phyloP scores from a whole-genome alignment of 1,140 invertebrate genomes.

The Branchinecta lindahli region DNA sequence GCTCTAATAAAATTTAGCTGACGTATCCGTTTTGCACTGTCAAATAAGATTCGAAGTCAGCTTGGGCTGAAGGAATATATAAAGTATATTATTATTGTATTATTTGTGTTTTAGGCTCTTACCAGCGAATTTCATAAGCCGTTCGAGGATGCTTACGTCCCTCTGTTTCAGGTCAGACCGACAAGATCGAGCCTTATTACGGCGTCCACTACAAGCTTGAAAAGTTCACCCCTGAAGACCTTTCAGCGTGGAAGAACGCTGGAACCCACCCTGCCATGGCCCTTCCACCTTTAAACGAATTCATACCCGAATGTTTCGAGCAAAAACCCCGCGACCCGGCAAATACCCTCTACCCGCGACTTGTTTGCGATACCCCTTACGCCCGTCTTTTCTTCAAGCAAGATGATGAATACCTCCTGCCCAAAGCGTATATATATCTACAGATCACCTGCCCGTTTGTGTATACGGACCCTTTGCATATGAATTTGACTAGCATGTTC shows the following conservation, averaged over 20 bases:
- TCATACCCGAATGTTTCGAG: constrained; percentile 72
- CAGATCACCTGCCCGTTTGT: constrained; percentile 62
- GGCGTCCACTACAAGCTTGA: constrained; percentile 70
- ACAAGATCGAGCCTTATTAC: constrained; percentile 66
- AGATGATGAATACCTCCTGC: constrained; percentile 77
- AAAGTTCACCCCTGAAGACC: constrained; percentile 42
- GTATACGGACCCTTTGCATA: constrained; percentile 66
- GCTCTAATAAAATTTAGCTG: too few relatives aligned
- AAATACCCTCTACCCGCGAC: constrained; percentile 44
- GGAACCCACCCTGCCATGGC: constrained; percentile 46
- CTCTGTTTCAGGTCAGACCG: constrained; percentile 24
- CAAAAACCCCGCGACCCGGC: constrained; percentile 48
- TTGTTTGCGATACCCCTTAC: constrained; percentile 60
- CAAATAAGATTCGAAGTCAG: too few relatives aligned
- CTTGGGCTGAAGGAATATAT: too few relatives aligned
- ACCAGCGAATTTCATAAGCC: too few relatives aligned
- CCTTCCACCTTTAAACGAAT: constrained; percentile 74
- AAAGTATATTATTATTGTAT: too few relatives aligned
- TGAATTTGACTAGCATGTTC: constrained; percentile 68
- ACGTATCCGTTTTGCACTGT: too few relatives aligned
- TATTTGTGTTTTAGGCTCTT: too few relatives aligned
- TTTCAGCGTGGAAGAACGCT: constrained; percentile 53
- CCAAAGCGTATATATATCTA: constrained; percentile 66
- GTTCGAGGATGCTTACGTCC: too few relatives aligned
- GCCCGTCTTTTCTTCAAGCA: constrained; percentile 84